These are phyloP conservation scores for Miichthys miiuy DNA, from an alignment of 2,797 vertebrate genomes.

Conservation along the genomic window DNA sequence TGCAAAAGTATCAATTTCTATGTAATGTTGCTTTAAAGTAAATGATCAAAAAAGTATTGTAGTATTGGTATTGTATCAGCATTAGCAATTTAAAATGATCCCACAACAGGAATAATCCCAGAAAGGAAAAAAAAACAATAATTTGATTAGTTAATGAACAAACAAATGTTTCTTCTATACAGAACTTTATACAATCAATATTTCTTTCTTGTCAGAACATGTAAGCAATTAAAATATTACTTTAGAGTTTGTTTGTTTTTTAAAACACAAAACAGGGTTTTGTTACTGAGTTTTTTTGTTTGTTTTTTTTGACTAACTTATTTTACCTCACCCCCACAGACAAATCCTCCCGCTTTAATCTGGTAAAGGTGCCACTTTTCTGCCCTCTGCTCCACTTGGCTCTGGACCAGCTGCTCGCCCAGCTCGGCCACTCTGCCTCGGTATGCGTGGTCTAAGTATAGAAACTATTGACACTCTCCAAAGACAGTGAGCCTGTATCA, in stretches of 20 bases:
- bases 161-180: neutral
- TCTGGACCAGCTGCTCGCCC: slow-evolving; percentile 40
- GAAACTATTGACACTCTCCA: slow-evolving; percentile 51
- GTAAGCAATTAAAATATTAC: neutral
- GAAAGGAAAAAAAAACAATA: neutral
- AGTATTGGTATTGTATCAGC: neutral
- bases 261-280: neutral
- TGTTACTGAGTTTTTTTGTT: neutral
- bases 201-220: neutral
- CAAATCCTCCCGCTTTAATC: slow-evolving; percentile 3
- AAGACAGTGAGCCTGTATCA: slow-evolving; percentile 11
- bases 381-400: slow-evolving; percentile 55
- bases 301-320: neutral
- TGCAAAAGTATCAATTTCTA: no score
- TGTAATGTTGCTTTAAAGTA: neutral
- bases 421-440: slow-evolving; percentile 11
- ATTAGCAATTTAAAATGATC: neutral
- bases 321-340: neutral
- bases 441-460: slow-evolving; percentile 53
- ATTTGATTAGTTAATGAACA: neutral
- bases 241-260: neutral
- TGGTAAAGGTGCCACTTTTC: slow-evolving; percentile 4
- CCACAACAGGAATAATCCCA: neutral
- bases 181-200: neutral
- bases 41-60: no score